Percentiles rank a stretch among this genome's conserved stretches.
Conservation (phyloP, 2,888 invertebrate species). For the Hartigia nigra region DNA sequence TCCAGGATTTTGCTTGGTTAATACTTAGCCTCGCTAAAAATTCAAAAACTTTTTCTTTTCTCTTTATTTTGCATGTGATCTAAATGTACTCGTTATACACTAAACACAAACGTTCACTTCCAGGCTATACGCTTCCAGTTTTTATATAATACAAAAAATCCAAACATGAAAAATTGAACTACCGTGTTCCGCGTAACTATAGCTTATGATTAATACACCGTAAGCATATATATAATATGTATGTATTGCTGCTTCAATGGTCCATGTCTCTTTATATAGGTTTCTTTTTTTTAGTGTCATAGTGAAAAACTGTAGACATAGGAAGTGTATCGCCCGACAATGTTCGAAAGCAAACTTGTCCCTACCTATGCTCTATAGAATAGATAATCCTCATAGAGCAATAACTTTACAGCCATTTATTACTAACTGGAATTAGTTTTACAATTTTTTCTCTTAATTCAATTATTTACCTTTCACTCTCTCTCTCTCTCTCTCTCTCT, state of each 20-base stretch:
- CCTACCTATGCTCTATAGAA: background rate
- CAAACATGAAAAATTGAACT: conserved; percentile 12
- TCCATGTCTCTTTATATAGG: conserved; percentile 17
- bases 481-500: background rate
- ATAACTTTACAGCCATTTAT: conserved; percentile 9
- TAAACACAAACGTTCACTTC: conserved; percentile 7
- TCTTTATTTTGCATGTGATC: background rate
- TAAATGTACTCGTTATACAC: background rate
- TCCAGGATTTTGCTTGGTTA: conserved; percentile 1
- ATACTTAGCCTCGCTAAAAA: conserved; percentile 1
- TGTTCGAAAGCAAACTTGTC: conserved; percentile 9
- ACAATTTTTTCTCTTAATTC: conserved; percentile 2
- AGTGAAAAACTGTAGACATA: conserved; percentile 8
- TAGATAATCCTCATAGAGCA: background rate
- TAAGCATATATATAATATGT: conserved; percentile 12
- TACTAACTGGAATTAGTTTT: conserved; percentile 7
- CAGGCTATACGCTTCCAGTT: conserved; percentile 10
- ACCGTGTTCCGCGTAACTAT: background rate
- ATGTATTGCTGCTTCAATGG: conserved; percentile 21
- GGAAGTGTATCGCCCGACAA: conserved; percentile 18
- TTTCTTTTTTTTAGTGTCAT: conserved; percentile 9
- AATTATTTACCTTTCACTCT: conserved; percentile 1
- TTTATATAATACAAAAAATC: conserved; percentile 5
- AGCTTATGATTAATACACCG: conserved; percentile 12
- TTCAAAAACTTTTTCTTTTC: background rate